Evolutionary conservation across 2,113 vertebrate species (phyloP).

Genomic region (Nycticebus coucang): DNA sequence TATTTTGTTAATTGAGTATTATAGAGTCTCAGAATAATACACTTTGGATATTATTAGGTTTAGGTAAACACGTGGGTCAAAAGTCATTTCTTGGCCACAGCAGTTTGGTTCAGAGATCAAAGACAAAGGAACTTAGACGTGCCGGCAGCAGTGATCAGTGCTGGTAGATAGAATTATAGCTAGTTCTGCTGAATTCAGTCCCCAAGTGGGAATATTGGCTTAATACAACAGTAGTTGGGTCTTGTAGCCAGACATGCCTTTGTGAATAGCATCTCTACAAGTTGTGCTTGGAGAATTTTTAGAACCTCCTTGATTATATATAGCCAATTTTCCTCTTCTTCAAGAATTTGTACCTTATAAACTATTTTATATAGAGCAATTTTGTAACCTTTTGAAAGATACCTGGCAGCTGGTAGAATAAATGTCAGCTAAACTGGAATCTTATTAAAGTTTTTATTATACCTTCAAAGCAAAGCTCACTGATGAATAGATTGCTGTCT

Average conservation of each 20-base stretch:
- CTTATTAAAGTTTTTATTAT: constrained; percentile 83
- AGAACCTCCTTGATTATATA: constrained; percentile 32
- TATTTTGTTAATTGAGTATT: not conserved
- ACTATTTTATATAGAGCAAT: constrained; percentile 52
- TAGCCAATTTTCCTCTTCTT: constrained; percentile 35
- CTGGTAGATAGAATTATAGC: not conserved
- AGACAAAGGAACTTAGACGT: not conserved
- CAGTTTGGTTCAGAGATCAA: not conserved
- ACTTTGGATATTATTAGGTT: not conserved
- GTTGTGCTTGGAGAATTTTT: constrained; percentile 59
- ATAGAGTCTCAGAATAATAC: not conserved
- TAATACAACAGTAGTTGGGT: not conserved
- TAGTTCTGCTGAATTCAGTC: not conserved
- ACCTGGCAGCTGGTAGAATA: constrained; percentile 82
- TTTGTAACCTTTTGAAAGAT: constrained; percentile 78
- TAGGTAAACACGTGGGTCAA: not conserved
- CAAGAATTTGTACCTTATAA: constrained; percentile 67
- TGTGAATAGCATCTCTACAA: not conserved
- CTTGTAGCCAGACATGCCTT: not conserved
- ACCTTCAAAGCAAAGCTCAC: constrained; percentile 71
- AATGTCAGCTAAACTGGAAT: constrained; percentile 82
- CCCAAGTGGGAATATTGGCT: not conserved
- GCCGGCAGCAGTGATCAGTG: not conserved
- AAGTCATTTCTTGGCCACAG: not conserved
- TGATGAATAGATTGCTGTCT: constrained; percentile 84